Evolutionary conservation across 2,797 vertebrate species (phyloP), one percentile per base, ranked within the genome.

Genomic region (Leptodactylus fallax): DNA sequence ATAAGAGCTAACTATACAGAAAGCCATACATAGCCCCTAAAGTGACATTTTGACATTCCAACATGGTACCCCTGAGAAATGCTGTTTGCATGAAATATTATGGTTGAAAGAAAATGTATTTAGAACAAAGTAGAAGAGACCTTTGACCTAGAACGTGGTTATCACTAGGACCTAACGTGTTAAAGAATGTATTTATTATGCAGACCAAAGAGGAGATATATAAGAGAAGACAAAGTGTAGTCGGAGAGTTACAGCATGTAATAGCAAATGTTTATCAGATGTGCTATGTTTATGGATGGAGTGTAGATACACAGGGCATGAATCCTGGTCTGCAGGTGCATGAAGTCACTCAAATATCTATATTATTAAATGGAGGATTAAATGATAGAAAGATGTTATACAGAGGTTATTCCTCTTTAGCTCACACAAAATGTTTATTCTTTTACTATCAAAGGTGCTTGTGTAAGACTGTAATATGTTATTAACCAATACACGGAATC

Each of bases 181-280:
- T 85, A 85, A 76, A 85, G 83, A 85, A 85, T 77, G 83, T 85
- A 85, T 85, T 85, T 85, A 79, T 79, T 55, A 69, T 47, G 45
- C 21, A 78, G 58, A 85, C 76, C 85, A 86, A 86, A 86, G 85
- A 79, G 74, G 58, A 83, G 56, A 74, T 69, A 85, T 79, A 72
- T 53, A 76, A 53, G 72, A 83, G 11, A 71, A 79, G 51, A 71
- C 9, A 88, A 83, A 78, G 60, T 49, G n/a, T 58, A 84, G 76
- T 78, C 36, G 36, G 63, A 69, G 60, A 80, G 53, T 83, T 56
- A 69, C 81, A 83, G 49, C 87, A 79, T 77, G 71, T 87, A 27
- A 78, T 78, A 51, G 56, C 72, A 56, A 60, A 87, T 36, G 45
- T 25, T 81, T 74, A 67, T 53, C 61, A 58, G 14, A 84, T 45